These are phyloP conservation scores for Pseudorasbora parva DNA, from an alignment of 2,113 vertebrate species.

Conservation along the genomic window DNA sequence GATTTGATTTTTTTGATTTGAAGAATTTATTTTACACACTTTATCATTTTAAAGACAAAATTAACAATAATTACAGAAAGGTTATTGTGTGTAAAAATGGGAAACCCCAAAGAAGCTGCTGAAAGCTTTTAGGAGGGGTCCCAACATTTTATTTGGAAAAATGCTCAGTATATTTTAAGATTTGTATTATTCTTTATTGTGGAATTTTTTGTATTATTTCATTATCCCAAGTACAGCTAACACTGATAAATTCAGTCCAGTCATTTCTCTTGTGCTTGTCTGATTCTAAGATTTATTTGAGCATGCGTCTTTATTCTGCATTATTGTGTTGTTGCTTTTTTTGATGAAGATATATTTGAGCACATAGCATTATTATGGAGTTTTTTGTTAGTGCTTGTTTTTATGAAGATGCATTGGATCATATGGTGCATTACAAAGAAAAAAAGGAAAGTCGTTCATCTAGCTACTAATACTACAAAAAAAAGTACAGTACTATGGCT, in stretches of 20 bases:
- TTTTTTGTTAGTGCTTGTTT: background rate
- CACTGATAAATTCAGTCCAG: background rate
- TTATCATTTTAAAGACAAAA: no score
- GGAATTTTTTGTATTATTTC: background rate
- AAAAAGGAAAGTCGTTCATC: background rate
- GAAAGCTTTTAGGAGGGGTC: no score
- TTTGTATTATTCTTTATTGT: background rate
- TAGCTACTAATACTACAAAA: background rate
- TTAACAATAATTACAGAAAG: no score
- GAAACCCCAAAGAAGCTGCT: no score
- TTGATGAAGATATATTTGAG: conserved; percentile 12
- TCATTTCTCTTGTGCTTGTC: background rate
- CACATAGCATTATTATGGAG: background rate
- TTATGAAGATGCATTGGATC: background rate
- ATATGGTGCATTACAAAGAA: conserved; percentile 5
- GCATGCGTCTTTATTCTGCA: background rate
- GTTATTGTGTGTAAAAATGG: no score
- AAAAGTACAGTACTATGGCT: background rate
- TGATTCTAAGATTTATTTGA: background rate
- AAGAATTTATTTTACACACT: no score
- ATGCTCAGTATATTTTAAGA: background rate
- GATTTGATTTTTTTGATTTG: no score
- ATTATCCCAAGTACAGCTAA: background rate
- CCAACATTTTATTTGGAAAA: no score
- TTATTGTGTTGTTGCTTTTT: background rate